Base-by-base conservation (phyloP, 1,140 invertebrate genomes). In the Acromyrmex echinatior region DNA sequence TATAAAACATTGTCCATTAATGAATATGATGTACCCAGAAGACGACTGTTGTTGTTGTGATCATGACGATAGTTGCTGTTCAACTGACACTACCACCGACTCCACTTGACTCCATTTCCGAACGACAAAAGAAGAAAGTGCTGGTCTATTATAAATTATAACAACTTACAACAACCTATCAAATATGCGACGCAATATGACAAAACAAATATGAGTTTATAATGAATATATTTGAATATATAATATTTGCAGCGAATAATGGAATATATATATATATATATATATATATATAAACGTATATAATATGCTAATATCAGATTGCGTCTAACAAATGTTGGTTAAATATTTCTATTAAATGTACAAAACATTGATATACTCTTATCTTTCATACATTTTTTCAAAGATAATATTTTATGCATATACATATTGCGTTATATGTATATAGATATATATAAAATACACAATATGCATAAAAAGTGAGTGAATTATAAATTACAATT, bases 211-310 rank as follows among this genome's bases (percentile, higher is more conserved):
- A 35, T 63, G 39, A 74, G 25, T 74, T 60, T 74, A 45, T 35
- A 79, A 79, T 45, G 31, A 60, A 45, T 51, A 79, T 74, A 74
- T 21, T 14, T 60, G 18, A 49, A 74, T 74, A 60, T 71, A 39
- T 62, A 56, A 58, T 45, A 58, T 58, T 45, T 12, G 25, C 14
- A 16, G 51, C n/a, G 10, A 60, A 21, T 82, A 74, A 74, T 49
- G 39, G 12, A 21, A 62, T 31, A 35, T 6, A 35, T 35, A 62
- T 49, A 28, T 28, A 79, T 6, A 66, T 71, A 65, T 71, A 39
- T 68, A 68, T 21, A 21, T 45, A 79, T 6, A 65, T 71, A 39
- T 68, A 68, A 45, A 71, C 65, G 58, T 45, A 39, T 39, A 21
- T 21, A 21, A 21, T 21, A 21, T 21, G 21, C 39, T 62, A 78